A percentile compares a stretch with the other conserved stretches of the same genome.
Conservation (phyloP, 1,140 invertebrate genomes). For the Drosophila elegans region DNA sequence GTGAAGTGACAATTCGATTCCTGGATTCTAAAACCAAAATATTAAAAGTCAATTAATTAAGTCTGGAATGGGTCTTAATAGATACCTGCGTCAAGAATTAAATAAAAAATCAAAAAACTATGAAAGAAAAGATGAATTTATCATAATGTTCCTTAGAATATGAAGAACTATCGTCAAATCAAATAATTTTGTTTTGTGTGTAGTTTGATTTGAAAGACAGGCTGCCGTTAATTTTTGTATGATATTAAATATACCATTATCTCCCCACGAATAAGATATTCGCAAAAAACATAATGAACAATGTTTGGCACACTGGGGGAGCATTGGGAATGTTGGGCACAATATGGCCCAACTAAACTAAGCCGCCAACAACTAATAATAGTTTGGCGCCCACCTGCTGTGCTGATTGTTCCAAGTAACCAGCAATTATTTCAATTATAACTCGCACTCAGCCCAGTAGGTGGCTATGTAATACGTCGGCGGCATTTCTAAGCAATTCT, state of each 20-base stretch:
- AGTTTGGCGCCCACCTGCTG: constrained; percentile 48
- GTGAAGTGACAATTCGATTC: no score
- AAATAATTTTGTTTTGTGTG: background rate
- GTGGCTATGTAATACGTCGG: background rate
- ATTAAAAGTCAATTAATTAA: no score
- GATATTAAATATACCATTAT: constrained; percentile 18
- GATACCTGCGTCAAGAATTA: no score
- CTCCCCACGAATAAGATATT: constrained; percentile 1
- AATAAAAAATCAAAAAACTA: no score
- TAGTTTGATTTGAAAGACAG: background rate
- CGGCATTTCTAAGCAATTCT: constrained; percentile 7
- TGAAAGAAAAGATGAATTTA: no score
- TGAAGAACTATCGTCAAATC: no score
- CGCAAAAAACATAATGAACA: constrained; percentile 23
- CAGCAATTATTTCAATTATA: constrained; percentile 60
- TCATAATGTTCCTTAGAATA: no score
- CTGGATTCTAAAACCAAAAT: no score
- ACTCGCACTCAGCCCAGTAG: constrained; percentile 11
- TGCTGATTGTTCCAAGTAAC: constrained; percentile 55
- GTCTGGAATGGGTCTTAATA: no score
- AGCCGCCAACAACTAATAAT: constrained; percentile 5
- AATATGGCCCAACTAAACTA: constrained; percentile 8
- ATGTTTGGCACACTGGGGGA: constrained; percentile 18
- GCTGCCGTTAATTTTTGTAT: background rate
- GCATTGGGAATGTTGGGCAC: constrained; percentile 4